Conservation (phyloP, 2,797 vertebrate genomes). For the Okamejei kenojei region DNA sequence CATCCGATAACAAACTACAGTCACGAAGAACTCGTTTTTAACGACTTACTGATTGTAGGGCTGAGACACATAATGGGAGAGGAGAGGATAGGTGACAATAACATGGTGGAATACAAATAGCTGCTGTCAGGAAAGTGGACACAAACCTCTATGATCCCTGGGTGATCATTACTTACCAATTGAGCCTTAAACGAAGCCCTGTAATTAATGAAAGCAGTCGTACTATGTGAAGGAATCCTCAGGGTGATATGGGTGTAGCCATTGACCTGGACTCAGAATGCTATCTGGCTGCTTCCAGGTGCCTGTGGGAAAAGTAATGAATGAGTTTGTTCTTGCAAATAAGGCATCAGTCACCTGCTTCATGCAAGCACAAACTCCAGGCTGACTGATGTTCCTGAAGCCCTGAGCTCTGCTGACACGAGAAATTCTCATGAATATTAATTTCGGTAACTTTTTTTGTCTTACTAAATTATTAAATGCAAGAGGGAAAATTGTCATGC, state of each 20-base stretch:
- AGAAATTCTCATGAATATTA: constrained; percentile 33
- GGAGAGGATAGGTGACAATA: neutral
- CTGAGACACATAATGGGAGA: neutral
- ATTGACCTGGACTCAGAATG: neutral
- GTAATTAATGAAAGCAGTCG: neutral
- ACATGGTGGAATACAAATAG: neutral
- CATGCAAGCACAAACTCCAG: constrained; percentile 3
- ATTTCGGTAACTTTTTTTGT: constrained; percentile 33
- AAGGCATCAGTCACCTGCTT: neutral
- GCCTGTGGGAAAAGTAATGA: neutral
- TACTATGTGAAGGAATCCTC: neutral
- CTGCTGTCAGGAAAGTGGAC: neutral
- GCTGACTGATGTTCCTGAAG: neutral
- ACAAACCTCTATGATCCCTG: neutral
- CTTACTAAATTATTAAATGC: constrained; percentile 34
- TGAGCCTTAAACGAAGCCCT: neutral
- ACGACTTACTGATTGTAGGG: neutral
- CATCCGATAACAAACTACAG: neutral
- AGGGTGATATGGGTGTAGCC: no score
- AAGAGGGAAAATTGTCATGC: constrained; percentile 27
- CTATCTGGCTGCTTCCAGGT: neutral
- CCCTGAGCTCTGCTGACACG: neutral
- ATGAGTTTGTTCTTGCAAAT: neutral
- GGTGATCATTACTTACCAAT: neutral
- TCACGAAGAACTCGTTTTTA: neutral